Evolutionary conservation across 2,113 vertebrate species (phyloP).

Genomic region (Lutjanus erythropterus): DNA sequence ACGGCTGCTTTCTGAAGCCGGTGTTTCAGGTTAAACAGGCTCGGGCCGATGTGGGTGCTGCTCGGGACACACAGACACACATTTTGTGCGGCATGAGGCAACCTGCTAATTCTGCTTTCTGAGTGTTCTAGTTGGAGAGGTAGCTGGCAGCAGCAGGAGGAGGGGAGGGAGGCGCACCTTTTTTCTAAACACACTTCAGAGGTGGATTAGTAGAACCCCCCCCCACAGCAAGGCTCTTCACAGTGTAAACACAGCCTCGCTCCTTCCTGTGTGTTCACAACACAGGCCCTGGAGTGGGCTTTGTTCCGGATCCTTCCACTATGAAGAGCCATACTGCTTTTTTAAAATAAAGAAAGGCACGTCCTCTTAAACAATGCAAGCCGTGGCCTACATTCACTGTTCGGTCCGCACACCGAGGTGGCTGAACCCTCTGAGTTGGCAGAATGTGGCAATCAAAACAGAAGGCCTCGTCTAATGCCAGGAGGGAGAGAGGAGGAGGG

Average conservation of each 20-base stretch:
- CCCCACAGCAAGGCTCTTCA: slow-evolving; percentile 51
- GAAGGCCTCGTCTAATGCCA: slow-evolving; percentile 75
- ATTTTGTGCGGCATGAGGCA: slow-evolving; percentile 35
- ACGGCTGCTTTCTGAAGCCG: slow-evolving; percentile 48
- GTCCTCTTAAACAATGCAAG: slow-evolving; percentile 44
- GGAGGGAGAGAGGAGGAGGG: slow-evolving; percentile 59
- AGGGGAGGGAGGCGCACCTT: slow-evolving; percentile 45
- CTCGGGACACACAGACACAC: slow-evolving; percentile 1
- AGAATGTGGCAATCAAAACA: slow-evolving; percentile 74
- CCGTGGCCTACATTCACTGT: slow-evolving; percentile 51
- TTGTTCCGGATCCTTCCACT: slow-evolving; percentile 59
- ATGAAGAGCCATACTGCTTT: slow-evolving; percentile 33
- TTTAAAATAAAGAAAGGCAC: slow-evolving; percentile 12
- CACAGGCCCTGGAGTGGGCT: slow-evolving; percentile 62
- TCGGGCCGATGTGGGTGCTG: slow-evolving; percentile 56
- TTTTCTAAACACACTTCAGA: slow-evolving; percentile 73
- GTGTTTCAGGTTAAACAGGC: slow-evolving; percentile 80
- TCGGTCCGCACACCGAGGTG: slow-evolving; percentile 41
- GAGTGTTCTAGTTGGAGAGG: slow-evolving; percentile 26
- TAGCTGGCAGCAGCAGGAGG: slow-evolving; percentile 30
- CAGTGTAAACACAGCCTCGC: slow-evolving; percentile 73
- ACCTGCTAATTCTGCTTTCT: slow-evolving; percentile 64
- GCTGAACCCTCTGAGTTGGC: slow-evolving; percentile 68
- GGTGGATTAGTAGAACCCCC: slow-evolving; percentile 67
- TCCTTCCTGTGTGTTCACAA: slow-evolving; percentile 79